phyloP scores from a whole-genome alignment of 1,140 invertebrate genomes.

The Aphidius ervi region DNA sequence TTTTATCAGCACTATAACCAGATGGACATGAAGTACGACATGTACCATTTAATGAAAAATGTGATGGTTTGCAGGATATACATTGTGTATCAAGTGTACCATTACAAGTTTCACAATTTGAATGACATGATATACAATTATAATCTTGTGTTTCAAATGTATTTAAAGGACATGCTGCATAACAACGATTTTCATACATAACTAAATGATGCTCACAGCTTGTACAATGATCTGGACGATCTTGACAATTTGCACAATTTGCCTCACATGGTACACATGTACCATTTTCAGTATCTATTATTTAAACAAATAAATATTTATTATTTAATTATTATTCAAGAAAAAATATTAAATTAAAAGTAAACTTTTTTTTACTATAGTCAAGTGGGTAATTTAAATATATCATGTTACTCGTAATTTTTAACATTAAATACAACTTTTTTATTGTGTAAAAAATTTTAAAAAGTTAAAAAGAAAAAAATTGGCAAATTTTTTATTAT shows the following conservation, averaged over 20 bases:
- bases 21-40: constrained; percentile 61
- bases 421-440: too few relatives aligned
- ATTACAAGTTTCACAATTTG: constrained; percentile 76
- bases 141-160: constrained; percentile 82
- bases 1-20: constrained; percentile 70
- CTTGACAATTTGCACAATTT: constrained; percentile 77
- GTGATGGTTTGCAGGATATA: constrained; percentile 68
- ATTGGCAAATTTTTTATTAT: too few relatives aligned
- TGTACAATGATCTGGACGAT: constrained; percentile 73
- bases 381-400: too few relatives aligned
- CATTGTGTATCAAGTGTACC: constrained; percentile 74
- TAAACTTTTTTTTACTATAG: too few relatives aligned
- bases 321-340: too few relatives aligned
- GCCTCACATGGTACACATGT: constrained; percentile 75
- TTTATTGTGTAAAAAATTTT: too few relatives aligned
- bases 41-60: constrained; percentile 61
- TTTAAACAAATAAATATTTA: neutral
- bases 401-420: too few relatives aligned
- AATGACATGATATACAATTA: constrained; percentile 72
- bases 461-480: too few relatives aligned
- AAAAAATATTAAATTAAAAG: too few relatives aligned
- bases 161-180: constrained; percentile 73
- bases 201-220: constrained; percentile 80
- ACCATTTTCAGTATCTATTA: constrained; percentile 63
- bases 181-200: constrained; percentile 74